Evolutionary conservation across 2,797 vertebrate genomes (phyloP).

Genomic region (Heliangelus exortis): DNA sequence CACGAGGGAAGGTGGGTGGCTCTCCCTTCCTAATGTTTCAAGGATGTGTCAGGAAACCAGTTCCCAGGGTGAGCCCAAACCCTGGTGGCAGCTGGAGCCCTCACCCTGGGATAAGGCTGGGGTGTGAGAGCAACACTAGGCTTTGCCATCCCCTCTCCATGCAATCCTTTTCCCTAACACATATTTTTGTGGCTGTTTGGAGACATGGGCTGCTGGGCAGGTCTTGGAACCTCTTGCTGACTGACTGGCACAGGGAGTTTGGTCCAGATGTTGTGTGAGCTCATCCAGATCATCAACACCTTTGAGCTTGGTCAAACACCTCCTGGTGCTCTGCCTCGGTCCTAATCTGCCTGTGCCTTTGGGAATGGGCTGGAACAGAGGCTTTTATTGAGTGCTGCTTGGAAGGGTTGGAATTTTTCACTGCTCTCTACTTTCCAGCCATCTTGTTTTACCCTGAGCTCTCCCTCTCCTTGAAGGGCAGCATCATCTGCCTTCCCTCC

Average conservation of each 20-base stretch:
- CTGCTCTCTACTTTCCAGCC: background rate
- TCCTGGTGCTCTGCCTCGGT: fast-evolving
- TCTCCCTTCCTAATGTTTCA: background rate
- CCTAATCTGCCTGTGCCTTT: background rate
- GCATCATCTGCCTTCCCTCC: background rate
- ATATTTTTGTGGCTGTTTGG: background rate
- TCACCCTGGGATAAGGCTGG: background rate
- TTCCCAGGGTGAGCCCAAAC: background rate
- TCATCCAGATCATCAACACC: background rate
- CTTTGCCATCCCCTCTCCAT: fast-evolving
- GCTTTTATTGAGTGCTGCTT: background rate
- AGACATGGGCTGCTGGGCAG: too few relatives aligned
- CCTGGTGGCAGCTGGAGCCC: background rate
- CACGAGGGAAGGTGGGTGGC: background rate
- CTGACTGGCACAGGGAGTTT: fast-evolving
- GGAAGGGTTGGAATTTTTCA: background rate
- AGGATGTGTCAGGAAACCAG: fast-evolving
- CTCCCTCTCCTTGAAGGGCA: too few relatives aligned
- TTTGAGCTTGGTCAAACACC: background rate
- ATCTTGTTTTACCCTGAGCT: background rate
- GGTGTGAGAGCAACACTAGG: background rate
- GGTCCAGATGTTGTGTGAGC: background rate
- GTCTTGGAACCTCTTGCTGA: background rate
- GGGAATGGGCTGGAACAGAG: background rate
- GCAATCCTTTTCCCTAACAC: fast-evolving